These are phyloP conservation scores for Enteromius viviparus DNA, from an alignment of 2,797 vertebrate genomes.

Conservation along the genomic window DNA sequence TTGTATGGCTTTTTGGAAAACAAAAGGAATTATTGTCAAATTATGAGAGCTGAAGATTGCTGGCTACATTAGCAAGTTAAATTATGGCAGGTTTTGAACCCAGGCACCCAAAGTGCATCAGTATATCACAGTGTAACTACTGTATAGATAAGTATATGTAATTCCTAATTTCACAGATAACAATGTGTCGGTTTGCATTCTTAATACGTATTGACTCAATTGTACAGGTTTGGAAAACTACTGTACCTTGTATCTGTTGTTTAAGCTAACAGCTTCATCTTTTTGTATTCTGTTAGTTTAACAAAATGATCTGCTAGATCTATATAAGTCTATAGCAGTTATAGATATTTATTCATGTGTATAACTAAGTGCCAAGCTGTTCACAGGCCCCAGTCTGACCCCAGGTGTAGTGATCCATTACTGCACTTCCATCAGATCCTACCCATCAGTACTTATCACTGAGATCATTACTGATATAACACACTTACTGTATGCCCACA, in stretches of 20 bases:
- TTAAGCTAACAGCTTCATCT: background rate
- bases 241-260: background rate
- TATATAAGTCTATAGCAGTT: background rate
- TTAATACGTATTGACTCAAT: background rate
- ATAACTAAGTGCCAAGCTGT: background rate
- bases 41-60: background rate
- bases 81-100: background rate
- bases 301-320: background rate
- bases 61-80: background rate
- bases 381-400: background rate
- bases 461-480: background rate
- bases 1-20: background rate
- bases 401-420: too few relatives aligned
- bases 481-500: background rate
- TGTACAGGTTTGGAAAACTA: background rate
- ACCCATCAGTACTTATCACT: background rate
- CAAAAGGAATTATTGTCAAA: background rate
- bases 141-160: background rate
- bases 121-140: background rate
- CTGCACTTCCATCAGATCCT: background rate
- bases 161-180: background rate
- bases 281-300: background rate
- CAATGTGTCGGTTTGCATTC: background rate
- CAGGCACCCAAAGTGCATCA: background rate
- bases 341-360: background rate